phyloP scores from a whole-genome alignment of 2,113 vertebrate species.

The Tenrec ecaudatus region DNA sequence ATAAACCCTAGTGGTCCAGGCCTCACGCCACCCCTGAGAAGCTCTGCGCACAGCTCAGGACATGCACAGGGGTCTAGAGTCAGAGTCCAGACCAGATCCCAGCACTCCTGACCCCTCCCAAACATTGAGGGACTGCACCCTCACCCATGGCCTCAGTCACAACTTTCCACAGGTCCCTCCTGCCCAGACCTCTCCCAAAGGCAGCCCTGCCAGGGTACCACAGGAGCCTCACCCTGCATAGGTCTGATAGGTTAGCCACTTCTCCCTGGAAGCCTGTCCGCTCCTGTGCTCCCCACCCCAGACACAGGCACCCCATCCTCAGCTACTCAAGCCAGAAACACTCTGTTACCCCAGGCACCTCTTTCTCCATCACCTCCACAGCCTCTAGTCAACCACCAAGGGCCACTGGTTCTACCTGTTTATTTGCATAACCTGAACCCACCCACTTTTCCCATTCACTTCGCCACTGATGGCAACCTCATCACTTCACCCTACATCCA shows the following conservation, averaged over 20 bases:
- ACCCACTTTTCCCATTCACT: neutral
- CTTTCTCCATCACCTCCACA: no score
- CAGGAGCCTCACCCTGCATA: neutral
- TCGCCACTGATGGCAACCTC: neutral
- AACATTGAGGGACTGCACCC: neutral
- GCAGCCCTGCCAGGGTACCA: neutral
- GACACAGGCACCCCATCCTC: neutral
- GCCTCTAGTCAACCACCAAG: neutral
- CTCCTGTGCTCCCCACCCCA: neutral
- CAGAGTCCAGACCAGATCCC: neutral
- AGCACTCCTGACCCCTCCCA: neutral
- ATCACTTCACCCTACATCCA: neutral
- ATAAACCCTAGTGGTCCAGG: neutral
- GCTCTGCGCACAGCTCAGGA: neutral
- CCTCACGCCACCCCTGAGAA: neutral
- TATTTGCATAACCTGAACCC: neutral
- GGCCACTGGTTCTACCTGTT: fast-evolving
- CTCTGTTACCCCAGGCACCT: neutral
- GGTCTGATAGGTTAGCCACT: neutral
- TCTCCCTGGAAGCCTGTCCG: neutral
- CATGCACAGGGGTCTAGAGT: neutral
- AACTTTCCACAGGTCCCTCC: neutral
- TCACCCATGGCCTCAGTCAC: neutral
- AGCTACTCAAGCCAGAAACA: neutral
- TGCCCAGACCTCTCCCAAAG: neutral